These are phyloP conservation scores for Mayetiola destructor DNA, from an alignment of 2,888 invertebrate genomes.

Conservation along the genomic window DNA sequence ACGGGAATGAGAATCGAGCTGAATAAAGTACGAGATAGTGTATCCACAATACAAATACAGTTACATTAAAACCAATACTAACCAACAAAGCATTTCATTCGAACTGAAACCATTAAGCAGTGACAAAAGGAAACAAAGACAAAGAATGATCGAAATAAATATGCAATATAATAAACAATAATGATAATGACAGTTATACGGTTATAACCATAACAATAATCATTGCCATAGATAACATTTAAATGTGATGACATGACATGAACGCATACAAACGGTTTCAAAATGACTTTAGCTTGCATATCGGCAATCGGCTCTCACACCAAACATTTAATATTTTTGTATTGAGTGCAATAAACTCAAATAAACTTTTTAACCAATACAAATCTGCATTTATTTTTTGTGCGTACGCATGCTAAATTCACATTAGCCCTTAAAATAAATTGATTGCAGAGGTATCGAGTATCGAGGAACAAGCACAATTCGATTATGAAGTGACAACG, in stretches of 20 bases:
- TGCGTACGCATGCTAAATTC: slow-evolving; percentile 10
- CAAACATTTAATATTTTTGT: background rate
- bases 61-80: no score
- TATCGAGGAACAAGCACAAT: background rate
- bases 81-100: no score
- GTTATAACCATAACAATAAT: slow-evolving; percentile 12
- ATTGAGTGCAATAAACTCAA: slow-evolving; percentile 6
- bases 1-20: no score
- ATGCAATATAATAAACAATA: slow-evolving; percentile 12
- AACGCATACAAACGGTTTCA: background rate
- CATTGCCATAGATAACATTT: slow-evolving; percentile 9
- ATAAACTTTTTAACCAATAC: slow-evolving; percentile 7
- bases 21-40: no score
- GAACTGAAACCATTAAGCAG: no score
- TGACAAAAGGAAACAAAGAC: background rate
- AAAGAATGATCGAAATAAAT: slow-evolving; percentile 8
- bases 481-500: slow-evolving; percentile 3
- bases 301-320: slow-evolving; percentile 8
- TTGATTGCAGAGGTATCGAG: background rate
- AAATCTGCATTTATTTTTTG: slow-evolving; percentile 3
- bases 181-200: slow-evolving; percentile 8
- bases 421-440: background rate
- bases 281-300: background rate
- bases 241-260: slow-evolving; percentile 1
- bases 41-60: no score